These are phyloP conservation scores for Ammodytes marinus DNA, from an alignment of 2,113 vertebrate species.

Conservation along the genomic window DNA sequence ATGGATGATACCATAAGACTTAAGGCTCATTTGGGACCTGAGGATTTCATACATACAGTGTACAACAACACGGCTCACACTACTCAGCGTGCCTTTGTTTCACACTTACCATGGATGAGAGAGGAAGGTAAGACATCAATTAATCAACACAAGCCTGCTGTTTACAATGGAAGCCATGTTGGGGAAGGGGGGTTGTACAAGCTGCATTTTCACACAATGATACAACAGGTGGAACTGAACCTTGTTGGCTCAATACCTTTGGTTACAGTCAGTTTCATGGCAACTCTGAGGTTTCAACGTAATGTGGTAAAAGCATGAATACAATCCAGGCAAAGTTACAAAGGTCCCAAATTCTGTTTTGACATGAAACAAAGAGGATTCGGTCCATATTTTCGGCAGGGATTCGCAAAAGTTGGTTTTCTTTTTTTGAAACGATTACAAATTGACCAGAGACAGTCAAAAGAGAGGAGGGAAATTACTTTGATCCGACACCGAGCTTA, in stretches of 20 bases:
- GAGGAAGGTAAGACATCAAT: constrained; percentile 62
- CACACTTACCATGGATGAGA: constrained; percentile 54
- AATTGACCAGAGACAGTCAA: constrained; percentile 41
- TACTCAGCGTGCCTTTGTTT: constrained; percentile 48
- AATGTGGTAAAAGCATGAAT: constrained; percentile 50
- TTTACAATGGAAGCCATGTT: constrained; percentile 60
- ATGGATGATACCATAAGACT: constrained; percentile 73
- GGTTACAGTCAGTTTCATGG: constrained; percentile 69
- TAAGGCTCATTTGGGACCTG: constrained; percentile 87
- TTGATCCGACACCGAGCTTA: constrained; percentile 22
- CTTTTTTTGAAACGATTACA: constrained; percentile 26
- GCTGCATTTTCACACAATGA: constrained; percentile 51
- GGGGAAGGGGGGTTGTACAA: constrained; percentile 4
- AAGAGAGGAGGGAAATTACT: constrained; percentile 21
- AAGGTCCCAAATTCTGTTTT: constrained; percentile 62
- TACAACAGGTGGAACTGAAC: constrained; percentile 46
- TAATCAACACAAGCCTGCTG: constrained; percentile 56
- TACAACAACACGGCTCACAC: constrained; percentile 50
- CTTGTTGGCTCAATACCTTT: constrained; percentile 60
- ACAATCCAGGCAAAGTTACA: constrained; percentile 62
- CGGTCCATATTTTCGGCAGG: constrained; percentile 24
- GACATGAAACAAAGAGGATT: constrained; percentile 55
- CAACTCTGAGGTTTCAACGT: constrained; percentile 42
- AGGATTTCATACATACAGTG: constrained; percentile 82
- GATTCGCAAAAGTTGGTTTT: constrained; percentile 49